Evolutionary conservation across 1,140 invertebrate species (phyloP).

Genomic region (Drosophila subpulchrella): DNA sequence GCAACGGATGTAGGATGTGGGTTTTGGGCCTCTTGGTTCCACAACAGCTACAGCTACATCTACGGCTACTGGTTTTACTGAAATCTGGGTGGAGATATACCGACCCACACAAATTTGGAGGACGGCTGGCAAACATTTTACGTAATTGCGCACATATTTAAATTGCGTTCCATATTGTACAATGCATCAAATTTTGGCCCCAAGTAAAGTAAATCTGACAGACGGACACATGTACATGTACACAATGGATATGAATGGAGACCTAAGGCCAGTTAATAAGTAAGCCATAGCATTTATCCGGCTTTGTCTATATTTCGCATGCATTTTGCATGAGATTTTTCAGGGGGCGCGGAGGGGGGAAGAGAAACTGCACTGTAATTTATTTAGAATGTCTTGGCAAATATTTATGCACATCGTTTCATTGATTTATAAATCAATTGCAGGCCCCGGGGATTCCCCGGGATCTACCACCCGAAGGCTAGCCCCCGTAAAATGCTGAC

Average conservation of each 20-base stretch:
- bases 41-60: too few species aligned
- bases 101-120: constrained; percentile 6
- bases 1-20: constrained; percentile 33
- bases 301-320: constrained; percentile 25
- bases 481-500: background rate
- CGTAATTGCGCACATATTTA: constrained; percentile 81
- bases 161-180: constrained; percentile 71
- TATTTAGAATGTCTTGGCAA: constrained; percentile 76
- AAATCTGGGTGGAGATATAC: background rate
- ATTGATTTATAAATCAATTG: constrained; percentile 80
- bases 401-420: constrained; percentile 73
- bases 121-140: constrained; percentile 68
- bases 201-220: constrained; percentile 71
- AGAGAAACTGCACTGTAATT: constrained; percentile 58
- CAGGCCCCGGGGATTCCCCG: background rate
- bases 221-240: constrained; percentile 1
- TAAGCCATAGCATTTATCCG: constrained; percentile 29
- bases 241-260: background rate
- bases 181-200: constrained; percentile 76
- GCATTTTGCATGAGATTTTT: constrained; percentile 73
- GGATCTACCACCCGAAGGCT: background rate
- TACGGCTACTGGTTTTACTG: too few species aligned
- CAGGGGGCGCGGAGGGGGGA: constrained; percentile 29
- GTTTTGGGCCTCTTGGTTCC: constrained; percentile 8
- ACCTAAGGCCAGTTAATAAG: constrained; percentile 50